Conservation (phyloP, 2,888 invertebrate genomes). For the Lathronympha strigana region DNA sequence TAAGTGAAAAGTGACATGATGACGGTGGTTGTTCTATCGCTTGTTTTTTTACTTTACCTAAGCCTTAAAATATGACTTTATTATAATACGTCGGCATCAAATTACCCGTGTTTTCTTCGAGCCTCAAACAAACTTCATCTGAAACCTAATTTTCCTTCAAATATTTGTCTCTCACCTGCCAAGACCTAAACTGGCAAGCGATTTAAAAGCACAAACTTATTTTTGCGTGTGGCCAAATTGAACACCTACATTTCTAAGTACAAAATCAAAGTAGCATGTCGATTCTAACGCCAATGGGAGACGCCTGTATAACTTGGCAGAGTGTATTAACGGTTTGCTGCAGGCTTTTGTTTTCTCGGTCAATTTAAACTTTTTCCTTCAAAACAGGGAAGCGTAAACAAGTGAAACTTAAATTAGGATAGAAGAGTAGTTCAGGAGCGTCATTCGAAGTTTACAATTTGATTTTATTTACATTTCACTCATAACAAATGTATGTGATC, state of each 20-base stretch:
- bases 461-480: too few species aligned
- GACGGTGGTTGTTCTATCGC: too few species aligned
- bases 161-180: constrained; percentile 22
- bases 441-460: neutral
- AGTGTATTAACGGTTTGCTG: constrained; percentile 4
- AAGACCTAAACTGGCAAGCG: constrained; percentile 7
- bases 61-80: too few species aligned
- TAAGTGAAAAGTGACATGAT: too few species aligned
- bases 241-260: neutral
- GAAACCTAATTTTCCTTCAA: neutral
- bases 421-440: constrained; percentile 4
- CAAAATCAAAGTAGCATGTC: neutral
- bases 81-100: neutral
- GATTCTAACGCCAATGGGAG: neutral
- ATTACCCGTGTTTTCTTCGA: neutral
- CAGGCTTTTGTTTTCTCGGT: constrained; percentile 17
- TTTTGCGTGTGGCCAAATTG: neutral
- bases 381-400: constrained; percentile 23
- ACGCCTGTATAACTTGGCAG: constrained; percentile 20
- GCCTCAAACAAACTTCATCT: neutral
- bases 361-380: constrained; percentile 33
- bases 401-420: constrained; percentile 31
- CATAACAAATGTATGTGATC: too few species aligned
- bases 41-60: too few species aligned
- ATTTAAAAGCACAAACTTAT: constrained; percentile 18